Evolutionary conservation across 2,888 invertebrate genomes (phyloP).

Genomic region (Cataglyphis albicans): DNA sequence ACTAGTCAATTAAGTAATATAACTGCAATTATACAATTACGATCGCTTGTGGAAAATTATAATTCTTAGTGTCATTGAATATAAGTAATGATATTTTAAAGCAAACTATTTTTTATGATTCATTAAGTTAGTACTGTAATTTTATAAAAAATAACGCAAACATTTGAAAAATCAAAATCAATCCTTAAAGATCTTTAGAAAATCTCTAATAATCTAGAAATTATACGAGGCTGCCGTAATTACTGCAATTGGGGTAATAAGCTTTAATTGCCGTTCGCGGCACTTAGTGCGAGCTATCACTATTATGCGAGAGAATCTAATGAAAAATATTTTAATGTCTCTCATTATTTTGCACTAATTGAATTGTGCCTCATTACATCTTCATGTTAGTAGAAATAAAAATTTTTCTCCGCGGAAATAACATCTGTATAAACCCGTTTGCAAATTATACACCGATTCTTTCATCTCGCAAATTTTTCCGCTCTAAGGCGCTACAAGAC

Average conservation of each 20-base stretch:
- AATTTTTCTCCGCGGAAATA: neutral
- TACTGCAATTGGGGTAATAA: conserved; percentile 44
- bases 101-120: neutral
- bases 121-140: neutral
- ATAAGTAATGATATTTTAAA: neutral
- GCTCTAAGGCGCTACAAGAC: conserved; percentile 16
- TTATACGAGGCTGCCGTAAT: conserved; percentile 6
- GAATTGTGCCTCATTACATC: conserved; percentile 52
- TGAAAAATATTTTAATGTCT: conserved; percentile 25
- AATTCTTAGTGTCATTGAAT: neutral
- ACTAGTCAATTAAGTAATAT: neutral
- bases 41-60: neutral
- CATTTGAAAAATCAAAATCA: neutral
- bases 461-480: neutral
- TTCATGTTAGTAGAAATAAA: conserved; percentile 8
- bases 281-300: conserved; percentile 23
- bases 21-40: neutral
- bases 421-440: conserved; percentile 30
- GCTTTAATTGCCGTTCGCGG: conserved; percentile 18
- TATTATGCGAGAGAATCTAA: conserved; percentile 3
- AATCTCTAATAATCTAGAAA: conserved; percentile 3
- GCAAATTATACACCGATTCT: conserved; percentile 13
- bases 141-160: neutral
- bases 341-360: conserved; percentile 34
- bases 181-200: conserved; percentile 34